Conservation (phyloP, 2,888 invertebrate species). For the Hyalella azteca region DNA sequence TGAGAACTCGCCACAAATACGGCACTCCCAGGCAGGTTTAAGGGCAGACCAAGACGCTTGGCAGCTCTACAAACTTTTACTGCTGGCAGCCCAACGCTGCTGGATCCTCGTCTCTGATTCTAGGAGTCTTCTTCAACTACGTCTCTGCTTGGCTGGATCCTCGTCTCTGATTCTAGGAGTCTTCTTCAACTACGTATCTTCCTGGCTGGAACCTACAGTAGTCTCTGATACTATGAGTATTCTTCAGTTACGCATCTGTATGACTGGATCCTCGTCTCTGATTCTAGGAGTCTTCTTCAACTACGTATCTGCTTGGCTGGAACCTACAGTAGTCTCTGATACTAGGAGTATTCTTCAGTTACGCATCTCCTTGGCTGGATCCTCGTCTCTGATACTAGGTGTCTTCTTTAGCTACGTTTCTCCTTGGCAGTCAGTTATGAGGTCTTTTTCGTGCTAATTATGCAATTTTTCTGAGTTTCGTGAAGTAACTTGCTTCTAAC, state of each 20-base stretch:
- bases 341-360: not conserved
- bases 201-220: not conserved
- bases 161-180: not conserved
- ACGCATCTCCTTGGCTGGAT: not conserved
- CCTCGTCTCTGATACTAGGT: not conserved
- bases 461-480: too few species aligned
- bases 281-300: not conserved
- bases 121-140: not conserved
- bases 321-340: not conserved
- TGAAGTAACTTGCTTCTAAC: too few species aligned
- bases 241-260: too few species aligned
- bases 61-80: not conserved
- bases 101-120: not conserved
- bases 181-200: too few species aligned
- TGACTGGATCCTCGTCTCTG: not conserved
- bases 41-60: not conserved
- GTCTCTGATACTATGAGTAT: not conserved
- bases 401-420: too few species aligned
- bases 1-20: constrained; percentile 16
- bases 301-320: not conserved
- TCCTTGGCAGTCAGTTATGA: not conserved
- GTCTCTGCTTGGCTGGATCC: not conserved
- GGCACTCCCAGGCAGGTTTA: constrained; percentile 11
- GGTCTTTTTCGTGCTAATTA: too few species aligned
- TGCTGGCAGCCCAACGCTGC: not conserved